Percentiles rank a stretch among this genome's conserved stretches.
phyloP scores from a whole-genome alignment of 2,888 invertebrate genomes.

The Dexiosoma caninum region DNA sequence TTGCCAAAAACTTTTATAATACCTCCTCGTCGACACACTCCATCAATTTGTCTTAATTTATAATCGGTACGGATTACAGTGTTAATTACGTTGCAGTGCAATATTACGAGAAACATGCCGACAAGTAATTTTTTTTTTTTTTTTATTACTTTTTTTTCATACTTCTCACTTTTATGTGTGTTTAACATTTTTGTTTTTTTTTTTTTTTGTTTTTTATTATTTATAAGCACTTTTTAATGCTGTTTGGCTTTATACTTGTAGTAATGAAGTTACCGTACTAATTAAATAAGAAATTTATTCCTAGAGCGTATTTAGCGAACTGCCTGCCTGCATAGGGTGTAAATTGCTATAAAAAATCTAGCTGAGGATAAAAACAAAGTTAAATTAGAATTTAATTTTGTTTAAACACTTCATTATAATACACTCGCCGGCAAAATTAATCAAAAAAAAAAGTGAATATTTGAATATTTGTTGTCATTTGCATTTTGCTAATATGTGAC shows the following conservation, averaged over 20 bases:
- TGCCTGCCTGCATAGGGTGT: not conserved
- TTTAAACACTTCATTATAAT: not conserved
- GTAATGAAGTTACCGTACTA: slow-evolving; percentile 49
- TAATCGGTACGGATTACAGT: slow-evolving; percentile 69
- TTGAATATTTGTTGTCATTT: too few relatives aligned
- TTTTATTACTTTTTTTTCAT: slow-evolving; percentile 16
- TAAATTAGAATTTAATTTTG: not conserved
- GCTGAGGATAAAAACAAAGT: not conserved
- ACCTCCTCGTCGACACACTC: slow-evolving; percentile 65
- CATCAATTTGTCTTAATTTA: slow-evolving; percentile 69
- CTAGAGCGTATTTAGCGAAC: slow-evolving; percentile 28
- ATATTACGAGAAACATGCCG: slow-evolving; percentile 60
- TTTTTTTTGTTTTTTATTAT: slow-evolving; percentile 1
- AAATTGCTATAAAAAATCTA: not conserved
- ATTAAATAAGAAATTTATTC: slow-evolving; percentile 48
- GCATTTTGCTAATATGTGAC: too few relatives aligned
- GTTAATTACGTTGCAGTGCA: slow-evolving; percentile 67
- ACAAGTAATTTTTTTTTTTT: slow-evolving; percentile 54
- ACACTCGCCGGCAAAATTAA: too few relatives aligned
- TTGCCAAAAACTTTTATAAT: slow-evolving; percentile 65
- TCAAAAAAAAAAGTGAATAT: too few relatives aligned
- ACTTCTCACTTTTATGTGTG: slow-evolving; percentile 46
- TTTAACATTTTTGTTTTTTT: not conserved
- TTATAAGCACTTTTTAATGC: slow-evolving; percentile 59
- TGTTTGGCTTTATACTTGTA: slow-evolving; percentile 58